Evolutionary conservation across 2,113 vertebrate species (phyloP), one percentile per base, ranked within the genome.

Genomic region (Dryoscopus gambensis): DNA sequence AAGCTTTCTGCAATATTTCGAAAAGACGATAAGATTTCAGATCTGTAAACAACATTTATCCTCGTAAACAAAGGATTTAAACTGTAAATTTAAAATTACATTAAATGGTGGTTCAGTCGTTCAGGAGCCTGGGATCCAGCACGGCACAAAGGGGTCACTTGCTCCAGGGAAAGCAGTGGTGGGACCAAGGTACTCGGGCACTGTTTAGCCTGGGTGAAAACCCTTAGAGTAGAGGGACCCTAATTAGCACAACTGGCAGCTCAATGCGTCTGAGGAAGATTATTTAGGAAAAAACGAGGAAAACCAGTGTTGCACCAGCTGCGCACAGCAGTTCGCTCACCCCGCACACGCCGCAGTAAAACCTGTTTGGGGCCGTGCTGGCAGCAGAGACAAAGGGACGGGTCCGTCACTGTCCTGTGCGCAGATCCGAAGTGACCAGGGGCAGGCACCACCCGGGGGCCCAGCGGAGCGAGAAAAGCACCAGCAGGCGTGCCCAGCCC

Each of bases 271-370:
- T 7, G 11, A 47, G 20, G 39, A 60, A 63, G 35, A 28, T 7
- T 5, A 3, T 57, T 19, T 13, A 4, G 6, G 1, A 2, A 21
- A 11, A 23, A 11, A 6, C 4, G 24, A 15, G 10, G 16, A 30
- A 23, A 31, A 21, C 2, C 40, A 7, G 17, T 1, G 8, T 14
- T 42, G 39, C 44, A 57, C 25, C 46, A 67, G 71, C 70, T 44
- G 59, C 2, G 6, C 13, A 0, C 16, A n/a, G 21, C 3, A 31
- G 19, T 22, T 53, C 21, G 10, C 67, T 88, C 78, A 56, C 40
- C 57, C 65, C 3, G 1, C 2, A 4, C 10, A 8, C 0, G 0
- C 52, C 27, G 17, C 65, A 49, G 14, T 17, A 69, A 75, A 91
- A 67, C 73, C 40, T 49, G 27, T 47, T 7, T 3, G 76, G 71